phyloP scores from a whole-genome alignment of 2,888 invertebrate genomes.

The Ormyrus labotus region DNA sequence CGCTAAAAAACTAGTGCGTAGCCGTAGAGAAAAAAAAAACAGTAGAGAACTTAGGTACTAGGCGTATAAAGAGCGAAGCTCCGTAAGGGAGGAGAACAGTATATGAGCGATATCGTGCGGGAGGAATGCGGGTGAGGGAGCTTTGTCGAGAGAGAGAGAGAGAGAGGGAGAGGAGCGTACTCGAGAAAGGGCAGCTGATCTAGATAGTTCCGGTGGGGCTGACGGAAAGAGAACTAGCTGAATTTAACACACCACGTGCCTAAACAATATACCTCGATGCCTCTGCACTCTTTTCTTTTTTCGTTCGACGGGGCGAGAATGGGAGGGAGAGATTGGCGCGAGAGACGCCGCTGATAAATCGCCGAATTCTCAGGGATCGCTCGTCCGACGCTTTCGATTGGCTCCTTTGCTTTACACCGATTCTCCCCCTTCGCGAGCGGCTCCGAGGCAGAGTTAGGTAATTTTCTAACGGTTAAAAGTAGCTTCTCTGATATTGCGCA shows the following conservation, averaged over 20 bases:
- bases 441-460: too few relatives aligned
- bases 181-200: conserved; percentile 7
- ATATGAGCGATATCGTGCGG: too few relatives aligned
- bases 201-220: too few relatives aligned
- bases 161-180: conserved; percentile 16
- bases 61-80: background rate
- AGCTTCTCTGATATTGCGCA: too few relatives aligned
- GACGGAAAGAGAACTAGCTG: conserved; percentile 14
- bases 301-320: background rate
- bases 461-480: too few relatives aligned
- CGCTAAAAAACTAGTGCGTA: background rate
- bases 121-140: background rate
- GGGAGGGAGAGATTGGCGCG: background rate
- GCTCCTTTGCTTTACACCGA: too few relatives aligned
- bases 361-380: conserved; percentile 16
- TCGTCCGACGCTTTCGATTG: background rate
- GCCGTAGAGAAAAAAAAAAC: too few relatives aligned
- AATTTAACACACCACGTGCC: conserved; percentile 61
- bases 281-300: conserved; percentile 48
- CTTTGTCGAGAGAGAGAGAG: background rate
- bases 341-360: conserved; percentile 8
- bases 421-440: too few relatives aligned
- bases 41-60: too few relatives aligned
- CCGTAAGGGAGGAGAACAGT: background rate
- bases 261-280: conserved; percentile 63